Percentiles rank a stretch among this genome's conserved stretches.
Evolutionary conservation across 2,113 vertebrate species (phyloP).

Genomic region (Muscicapa adusta): DNA sequence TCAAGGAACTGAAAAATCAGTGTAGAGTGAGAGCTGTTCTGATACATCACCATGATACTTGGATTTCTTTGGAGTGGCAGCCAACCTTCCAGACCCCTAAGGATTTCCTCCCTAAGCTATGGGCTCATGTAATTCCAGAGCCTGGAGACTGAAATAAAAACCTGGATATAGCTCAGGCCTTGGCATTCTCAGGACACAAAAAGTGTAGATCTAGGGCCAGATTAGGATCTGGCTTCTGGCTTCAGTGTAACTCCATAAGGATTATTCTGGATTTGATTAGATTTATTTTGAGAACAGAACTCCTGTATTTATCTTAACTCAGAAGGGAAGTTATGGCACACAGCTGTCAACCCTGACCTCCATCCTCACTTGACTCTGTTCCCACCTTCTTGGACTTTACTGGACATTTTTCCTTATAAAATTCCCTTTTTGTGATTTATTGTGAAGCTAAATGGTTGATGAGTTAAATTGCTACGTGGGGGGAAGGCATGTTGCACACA

Average conservation of each 20-base stretch:
- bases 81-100: background rate
- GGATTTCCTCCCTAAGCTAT: background rate
- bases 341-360: background rate
- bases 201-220: background rate
- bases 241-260: background rate
- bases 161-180: background rate
- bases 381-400: background rate
- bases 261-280: constrained; percentile 36
- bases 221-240: background rate
- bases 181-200: background rate
- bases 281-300: background rate
- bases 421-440: background rate
- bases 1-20: constrained; percentile 10
- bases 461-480: background rate
- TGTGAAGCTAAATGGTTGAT: background rate
- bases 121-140: background rate
- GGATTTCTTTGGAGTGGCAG: constrained; percentile 2
- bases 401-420: background rate
- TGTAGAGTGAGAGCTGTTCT: background rate
- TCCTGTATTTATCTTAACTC: background rate
- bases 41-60: background rate
- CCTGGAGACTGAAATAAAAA: background rate
- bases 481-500: background rate
- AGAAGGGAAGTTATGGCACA: background rate
- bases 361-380: background rate